Evolutionary conservation across 2,888 invertebrate species (phyloP), one percentile per base, ranked within the genome.

Genomic region (Anaspis maculata): DNA sequence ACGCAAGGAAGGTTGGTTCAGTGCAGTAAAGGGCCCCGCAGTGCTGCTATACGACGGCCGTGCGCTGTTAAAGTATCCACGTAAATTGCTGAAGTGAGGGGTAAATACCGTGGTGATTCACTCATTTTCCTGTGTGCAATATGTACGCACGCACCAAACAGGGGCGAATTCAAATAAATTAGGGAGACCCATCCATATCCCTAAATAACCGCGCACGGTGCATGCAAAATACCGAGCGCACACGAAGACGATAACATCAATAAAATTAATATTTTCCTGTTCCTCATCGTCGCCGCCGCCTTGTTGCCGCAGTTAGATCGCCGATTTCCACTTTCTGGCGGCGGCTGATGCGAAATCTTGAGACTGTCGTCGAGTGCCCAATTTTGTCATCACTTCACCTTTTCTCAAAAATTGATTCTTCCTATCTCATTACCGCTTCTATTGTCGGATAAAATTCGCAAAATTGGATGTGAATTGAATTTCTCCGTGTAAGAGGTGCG

Each of bases 391-490:
- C n/a, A 10, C 10, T 27, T 13, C 13, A 27, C 4, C 10, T 6
- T 21, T 12, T 16, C 21, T 7, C n/a, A 24, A 5, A 6, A 27
- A 27, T n/a, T n/a, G n/a, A 57, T 51, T 57, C 54, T 55, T 57
- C 54, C 47, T 43, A 45, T 44, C 46, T 51, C 49, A 48, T 52
- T 51, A 51, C 48, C 33, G 46, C 35, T 29, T 38, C 51, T 54
- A 59, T 60, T 61, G 60, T 59, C 55, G 49, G 46, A 46, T 47
- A 49, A 56, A 57, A 56, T 55, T 58, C 52, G 53, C 48, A 51
- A 61, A 62, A 61, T 62, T 62, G 62, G 57, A 61, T 57, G 50
- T 61, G 60, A 61, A 61, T 60, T 55, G 60, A 59, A 60, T 54
- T 51, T 50, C 47, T 45, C 41, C 29, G 42, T 42, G 41, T 44